phyloP scores from a whole-genome alignment of 2,888 invertebrate genomes.

The Allygus modestus region DNA sequence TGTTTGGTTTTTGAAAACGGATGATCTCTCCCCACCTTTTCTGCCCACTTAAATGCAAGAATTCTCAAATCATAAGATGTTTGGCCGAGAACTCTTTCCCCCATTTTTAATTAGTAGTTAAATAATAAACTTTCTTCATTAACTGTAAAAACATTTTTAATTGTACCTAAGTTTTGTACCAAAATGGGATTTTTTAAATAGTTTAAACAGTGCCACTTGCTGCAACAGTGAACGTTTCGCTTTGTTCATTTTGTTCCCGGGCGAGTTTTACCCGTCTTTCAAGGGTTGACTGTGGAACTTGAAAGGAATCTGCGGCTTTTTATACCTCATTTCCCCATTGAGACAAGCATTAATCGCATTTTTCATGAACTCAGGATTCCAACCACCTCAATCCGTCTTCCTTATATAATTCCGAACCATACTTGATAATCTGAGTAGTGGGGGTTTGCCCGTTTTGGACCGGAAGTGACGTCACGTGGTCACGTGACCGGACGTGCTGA shows the following conservation, averaged over 20 bases:
- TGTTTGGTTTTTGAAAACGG: constrained; percentile 50
- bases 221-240: neutral
- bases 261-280: constrained; percentile 60
- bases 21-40: constrained; percentile 46
- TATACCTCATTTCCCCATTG: constrained; percentile 67
- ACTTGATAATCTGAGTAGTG: constrained; percentile 19
- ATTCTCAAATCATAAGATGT: constrained; percentile 50
- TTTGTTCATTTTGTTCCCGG: neutral
- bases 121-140: constrained; percentile 69
- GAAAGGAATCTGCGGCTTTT: constrained; percentile 66
- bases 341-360: constrained; percentile 45
- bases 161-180: constrained; percentile 20
- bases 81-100: constrained; percentile 53
- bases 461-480: no score
- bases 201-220: constrained; percentile 63
- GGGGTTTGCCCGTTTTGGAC: no score
- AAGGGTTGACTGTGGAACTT: constrained; percentile 67
- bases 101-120: constrained; percentile 65
- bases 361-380: constrained; percentile 60
- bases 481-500: no score
- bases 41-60: constrained; percentile 57
- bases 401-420: constrained; percentile 47
- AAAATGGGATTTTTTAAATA: constrained; percentile 18
- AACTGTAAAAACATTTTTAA: constrained; percentile 65
- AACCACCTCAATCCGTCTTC: constrained; percentile 58